These are phyloP conservation scores for Zenarchopterus dispar DNA, from an alignment of 2,797 vertebrate species.

Conservation along the genomic window DNA sequence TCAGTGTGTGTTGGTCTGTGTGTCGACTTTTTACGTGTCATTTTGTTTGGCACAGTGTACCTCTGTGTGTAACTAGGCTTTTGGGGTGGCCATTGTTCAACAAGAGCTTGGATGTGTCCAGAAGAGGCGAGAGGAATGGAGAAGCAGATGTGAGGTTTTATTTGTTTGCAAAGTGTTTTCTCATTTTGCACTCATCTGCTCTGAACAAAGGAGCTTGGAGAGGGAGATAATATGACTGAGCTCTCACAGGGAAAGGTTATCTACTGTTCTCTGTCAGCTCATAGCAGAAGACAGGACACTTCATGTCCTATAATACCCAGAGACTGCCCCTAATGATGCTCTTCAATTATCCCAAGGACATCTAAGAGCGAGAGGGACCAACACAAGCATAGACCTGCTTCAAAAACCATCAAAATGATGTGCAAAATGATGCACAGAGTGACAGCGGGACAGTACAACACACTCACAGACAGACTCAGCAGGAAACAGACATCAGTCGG, in stretches of 20 bases:
- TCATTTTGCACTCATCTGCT: conserved; percentile 45
- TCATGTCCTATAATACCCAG: conserved; percentile 37
- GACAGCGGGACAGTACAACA: conserved; percentile 13
- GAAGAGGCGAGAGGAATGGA: conserved; percentile 28
- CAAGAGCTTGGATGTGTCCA: conserved; percentile 34
- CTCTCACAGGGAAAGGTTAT: conserved; percentile 73
- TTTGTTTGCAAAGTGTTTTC: conserved; percentile 66
- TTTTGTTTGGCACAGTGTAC: conserved; percentile 19
- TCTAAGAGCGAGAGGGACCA: conserved; percentile 12
- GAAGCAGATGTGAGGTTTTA: conserved; percentile 32
- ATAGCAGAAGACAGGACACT: conserved; percentile 56
- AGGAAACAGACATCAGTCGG: conserved; percentile 31
- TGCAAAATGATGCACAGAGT: conserved; percentile 14
- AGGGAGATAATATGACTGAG: conserved; percentile 59
- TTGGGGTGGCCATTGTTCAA: conserved; percentile 52
- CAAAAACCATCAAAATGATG: conserved; percentile 33
- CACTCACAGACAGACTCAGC: conserved; percentile 8
- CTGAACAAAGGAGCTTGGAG: conserved; percentile 61
- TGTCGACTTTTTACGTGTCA: background rate
- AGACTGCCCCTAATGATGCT: conserved; percentile 49
- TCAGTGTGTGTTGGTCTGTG: conserved; percentile 8
- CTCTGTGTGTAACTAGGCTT: conserved; percentile 24
- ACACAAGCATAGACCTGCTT: conserved; percentile 11
- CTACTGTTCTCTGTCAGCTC: conserved; percentile 57
- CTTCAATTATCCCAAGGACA: conserved; percentile 59